phyloP scores from a whole-genome alignment of 1,140 invertebrate genomes.

The Argopecten irradians region DNA sequence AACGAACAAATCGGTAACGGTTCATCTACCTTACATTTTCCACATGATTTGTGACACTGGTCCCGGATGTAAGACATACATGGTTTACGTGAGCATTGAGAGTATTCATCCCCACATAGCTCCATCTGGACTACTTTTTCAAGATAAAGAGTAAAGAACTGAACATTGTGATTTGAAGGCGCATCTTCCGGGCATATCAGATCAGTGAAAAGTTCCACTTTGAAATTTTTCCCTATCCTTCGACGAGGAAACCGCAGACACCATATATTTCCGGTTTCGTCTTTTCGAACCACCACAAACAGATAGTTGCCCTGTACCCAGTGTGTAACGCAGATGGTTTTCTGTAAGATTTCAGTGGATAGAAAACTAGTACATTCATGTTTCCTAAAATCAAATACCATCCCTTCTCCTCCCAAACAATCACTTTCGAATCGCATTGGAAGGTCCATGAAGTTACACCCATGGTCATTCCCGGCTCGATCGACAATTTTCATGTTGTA shows the following conservation, averaged over 20 bases:
- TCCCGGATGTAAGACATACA: conserved; percentile 54
- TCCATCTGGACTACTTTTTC: conserved; percentile 44
- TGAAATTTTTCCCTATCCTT: conserved; percentile 19
- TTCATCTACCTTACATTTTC: conserved; percentile 48
- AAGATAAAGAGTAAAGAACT: conserved; percentile 54
- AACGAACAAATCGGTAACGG: conserved; percentile 51
- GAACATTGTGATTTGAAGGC: neutral
- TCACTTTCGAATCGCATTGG: conserved; percentile 67
- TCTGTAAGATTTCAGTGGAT: conserved; percentile 54
- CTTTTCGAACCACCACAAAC: conserved; percentile 56
- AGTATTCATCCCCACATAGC: conserved; percentile 64
- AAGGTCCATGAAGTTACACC: conserved; percentile 64
- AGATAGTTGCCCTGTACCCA: conserved; percentile 54
- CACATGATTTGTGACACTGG: conserved; percentile 63
- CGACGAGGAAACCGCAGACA: conserved; percentile 56
- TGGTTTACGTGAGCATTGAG: conserved; percentile 49
- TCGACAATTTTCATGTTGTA: conserved; percentile 63
- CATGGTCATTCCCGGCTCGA: conserved; percentile 49
- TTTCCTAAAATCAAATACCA: conserved; percentile 61
- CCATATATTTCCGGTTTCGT: conserved; percentile 47
- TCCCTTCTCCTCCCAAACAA: conserved; percentile 64
- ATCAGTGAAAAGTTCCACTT: conserved; percentile 57
- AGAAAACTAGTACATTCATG: conserved; percentile 52
- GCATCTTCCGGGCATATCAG: conserved; percentile 29
- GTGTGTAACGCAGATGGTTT: conserved; percentile 55